These are phyloP conservation scores for Ditylenchus dipsaci DNA, from an alignment of 1,140 invertebrate species.

Conservation along the genomic window DNA sequence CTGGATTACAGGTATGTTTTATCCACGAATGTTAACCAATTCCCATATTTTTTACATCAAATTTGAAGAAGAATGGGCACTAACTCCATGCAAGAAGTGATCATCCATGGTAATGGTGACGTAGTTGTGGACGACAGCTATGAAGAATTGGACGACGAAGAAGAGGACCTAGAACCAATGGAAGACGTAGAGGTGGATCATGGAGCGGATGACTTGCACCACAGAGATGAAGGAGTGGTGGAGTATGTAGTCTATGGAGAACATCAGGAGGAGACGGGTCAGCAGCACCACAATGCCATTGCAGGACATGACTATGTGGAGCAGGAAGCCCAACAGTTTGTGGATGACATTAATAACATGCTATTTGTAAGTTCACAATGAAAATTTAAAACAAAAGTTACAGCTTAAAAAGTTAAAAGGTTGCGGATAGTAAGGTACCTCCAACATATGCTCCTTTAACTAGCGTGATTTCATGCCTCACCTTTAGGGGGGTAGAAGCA, in stretches of 20 bases:
- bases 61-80: too few species aligned
- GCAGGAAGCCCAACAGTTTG: neutral
- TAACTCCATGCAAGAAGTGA: too few species aligned
- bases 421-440: too few species aligned
- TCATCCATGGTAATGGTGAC: too few species aligned
- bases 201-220: neutral
- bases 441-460: too few species aligned
- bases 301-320: neutral
- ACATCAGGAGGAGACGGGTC: neutral
- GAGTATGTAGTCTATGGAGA: neutral
- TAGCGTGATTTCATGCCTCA: too few species aligned
- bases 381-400: too few species aligned
- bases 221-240: neutral
- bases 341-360: neutral
- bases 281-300: neutral
- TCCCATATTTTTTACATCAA: neutral
- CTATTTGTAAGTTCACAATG: neutral
- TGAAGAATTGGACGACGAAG: neutral
- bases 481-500: too few species aligned
- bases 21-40: neutral
- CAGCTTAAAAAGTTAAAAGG: too few species aligned
- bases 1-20: constrained; percentile 15
- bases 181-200: neutral
- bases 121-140: neutral
- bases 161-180: neutral